Percentiles rank a stretch among this genome's conserved stretches.
Conservation (phyloP, 2,888 invertebrate species). For the Lithophane ornitopus region DNA sequence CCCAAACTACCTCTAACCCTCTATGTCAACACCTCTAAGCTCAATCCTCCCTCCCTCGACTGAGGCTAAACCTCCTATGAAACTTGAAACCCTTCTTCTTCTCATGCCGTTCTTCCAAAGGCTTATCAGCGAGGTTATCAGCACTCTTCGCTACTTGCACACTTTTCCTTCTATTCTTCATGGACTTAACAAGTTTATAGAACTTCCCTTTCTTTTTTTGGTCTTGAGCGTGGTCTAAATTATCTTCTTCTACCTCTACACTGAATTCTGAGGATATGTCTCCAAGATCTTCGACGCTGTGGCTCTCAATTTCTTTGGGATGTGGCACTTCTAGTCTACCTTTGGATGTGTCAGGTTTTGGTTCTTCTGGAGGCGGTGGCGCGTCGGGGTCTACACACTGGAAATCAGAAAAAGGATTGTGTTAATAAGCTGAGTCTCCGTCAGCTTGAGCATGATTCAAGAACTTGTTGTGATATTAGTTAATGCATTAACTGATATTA, state of each 20-base stretch:
- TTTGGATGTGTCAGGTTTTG: slow-evolving; percentile 84
- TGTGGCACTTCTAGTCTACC: slow-evolving; percentile 80
- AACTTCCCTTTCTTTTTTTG: slow-evolving; percentile 87
- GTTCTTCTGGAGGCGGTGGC: slow-evolving; percentile 79
- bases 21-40: slow-evolving; percentile 67
- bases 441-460: neutral
- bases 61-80: slow-evolving; percentile 86
- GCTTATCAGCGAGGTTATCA: slow-evolving; percentile 83
- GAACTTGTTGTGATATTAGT: neutral
- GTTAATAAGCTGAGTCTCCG: neutral
- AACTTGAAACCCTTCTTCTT: slow-evolving; percentile 87
- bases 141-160: slow-evolving; percentile 88
- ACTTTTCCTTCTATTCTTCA: slow-evolving; percentile 88
- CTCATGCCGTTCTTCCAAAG: slow-evolving; percentile 80
- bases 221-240: slow-evolving; percentile 77
- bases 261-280: slow-evolving; percentile 89
- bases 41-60: slow-evolving; percentile 86
- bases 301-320: slow-evolving; percentile 80
- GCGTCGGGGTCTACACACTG: slow-evolving; percentile 88
- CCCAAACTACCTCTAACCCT: slow-evolving; percentile 40
- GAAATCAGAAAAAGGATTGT: slow-evolving; percentile 15
- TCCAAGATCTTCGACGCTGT: slow-evolving; percentile 87
- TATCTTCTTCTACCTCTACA: slow-evolving; percentile 86
- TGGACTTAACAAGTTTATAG: slow-evolving; percentile 86
- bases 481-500: neutral